Percentiles rank a stretch among this genome's conserved stretches.
Evolutionary conservation across 2,888 invertebrate species (phyloP).

Genomic region (Diarsia dahlii): DNA sequence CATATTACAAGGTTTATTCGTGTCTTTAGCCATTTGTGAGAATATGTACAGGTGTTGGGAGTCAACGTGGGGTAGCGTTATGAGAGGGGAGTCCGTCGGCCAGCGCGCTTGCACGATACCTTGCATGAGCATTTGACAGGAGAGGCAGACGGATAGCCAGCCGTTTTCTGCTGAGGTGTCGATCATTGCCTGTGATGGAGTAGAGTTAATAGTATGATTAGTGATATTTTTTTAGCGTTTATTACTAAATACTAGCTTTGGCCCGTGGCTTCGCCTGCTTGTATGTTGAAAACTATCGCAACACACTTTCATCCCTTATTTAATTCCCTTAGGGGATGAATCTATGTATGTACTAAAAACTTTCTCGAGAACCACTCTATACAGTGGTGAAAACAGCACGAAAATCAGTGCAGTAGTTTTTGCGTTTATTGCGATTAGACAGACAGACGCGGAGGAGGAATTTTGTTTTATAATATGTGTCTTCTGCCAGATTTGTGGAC

Average conservation of each 20-base stretch:
- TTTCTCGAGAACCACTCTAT: no score
- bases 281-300: no score
- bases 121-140: slow-evolving; percentile 95
- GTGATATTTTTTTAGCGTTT: not conserved
- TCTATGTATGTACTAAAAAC: no score
- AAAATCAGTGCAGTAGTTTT: no score
- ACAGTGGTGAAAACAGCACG: no score
- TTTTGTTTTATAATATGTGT: no score
- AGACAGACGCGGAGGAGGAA: no score
- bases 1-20: slow-evolving; percentile 80
- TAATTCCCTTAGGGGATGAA: no score
- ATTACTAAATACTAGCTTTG: no score
- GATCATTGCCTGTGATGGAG: slow-evolving; percentile 95
- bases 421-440: no score
- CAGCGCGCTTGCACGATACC: slow-evolving; percentile 97
- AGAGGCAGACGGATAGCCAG: slow-evolving; percentile 96
- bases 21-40: slow-evolving; percentile 84
- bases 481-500: not conserved
- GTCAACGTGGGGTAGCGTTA: slow-evolving; percentile 94
- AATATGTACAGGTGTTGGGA: slow-evolving; percentile 92
- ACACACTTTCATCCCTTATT: no score
- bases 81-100: slow-evolving; percentile 94
- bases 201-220: not conserved
- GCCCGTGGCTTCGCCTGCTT: no score
- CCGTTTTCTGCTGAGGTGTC: slow-evolving; percentile 97